These are phyloP conservation scores for Imbricaverruca yamaguchii DNA, from an alignment of 2,888 invertebrate species.

Conservation along the genomic window DNA sequence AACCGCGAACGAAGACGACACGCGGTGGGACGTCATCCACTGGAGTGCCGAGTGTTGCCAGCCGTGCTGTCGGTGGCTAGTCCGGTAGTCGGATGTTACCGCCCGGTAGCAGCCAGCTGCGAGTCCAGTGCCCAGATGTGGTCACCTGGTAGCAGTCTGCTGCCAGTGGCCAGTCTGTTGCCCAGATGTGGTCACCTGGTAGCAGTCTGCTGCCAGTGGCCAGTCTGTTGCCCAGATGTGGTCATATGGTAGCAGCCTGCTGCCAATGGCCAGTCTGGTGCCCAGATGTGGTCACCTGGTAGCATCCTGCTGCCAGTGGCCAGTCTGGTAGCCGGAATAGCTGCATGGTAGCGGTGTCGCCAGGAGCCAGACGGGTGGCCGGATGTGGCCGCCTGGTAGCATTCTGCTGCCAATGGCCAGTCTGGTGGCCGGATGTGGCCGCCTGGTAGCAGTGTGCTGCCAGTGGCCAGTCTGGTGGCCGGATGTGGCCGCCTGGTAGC, in stretches of 20 bases:
- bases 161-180: too few species aligned
- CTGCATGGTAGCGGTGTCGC: constrained; percentile 36
- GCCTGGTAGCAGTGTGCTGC: constrained; percentile 36
- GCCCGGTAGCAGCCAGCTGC: constrained; percentile 36
- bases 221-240: too few species aligned
- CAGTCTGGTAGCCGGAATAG: not conserved
- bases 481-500: constrained; percentile 35
- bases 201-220: too few species aligned
- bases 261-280: too few species aligned
- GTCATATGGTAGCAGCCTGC: too few species aligned
- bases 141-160: too few species aligned
- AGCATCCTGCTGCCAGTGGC: too few species aligned
- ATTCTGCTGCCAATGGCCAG: constrained; percentile 37
- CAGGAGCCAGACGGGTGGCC: constrained; percentile 29
- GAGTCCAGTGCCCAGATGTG: constrained; percentile 14
- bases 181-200: too few species aligned
- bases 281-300: too few species aligned
- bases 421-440: constrained; percentile 36
- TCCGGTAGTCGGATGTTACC: constrained; percentile 36
- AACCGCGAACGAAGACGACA: constrained; percentile 37
- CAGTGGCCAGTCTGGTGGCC: too few species aligned
- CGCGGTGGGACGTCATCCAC: constrained; percentile 38
- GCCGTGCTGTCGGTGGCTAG: constrained; percentile 35
- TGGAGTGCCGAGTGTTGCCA: constrained; percentile 37
- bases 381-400: constrained; percentile 34